Base-by-base conservation (phyloP, 2,113 vertebrate genomes). In the Sterrhoptilus dennistouni region DNA sequence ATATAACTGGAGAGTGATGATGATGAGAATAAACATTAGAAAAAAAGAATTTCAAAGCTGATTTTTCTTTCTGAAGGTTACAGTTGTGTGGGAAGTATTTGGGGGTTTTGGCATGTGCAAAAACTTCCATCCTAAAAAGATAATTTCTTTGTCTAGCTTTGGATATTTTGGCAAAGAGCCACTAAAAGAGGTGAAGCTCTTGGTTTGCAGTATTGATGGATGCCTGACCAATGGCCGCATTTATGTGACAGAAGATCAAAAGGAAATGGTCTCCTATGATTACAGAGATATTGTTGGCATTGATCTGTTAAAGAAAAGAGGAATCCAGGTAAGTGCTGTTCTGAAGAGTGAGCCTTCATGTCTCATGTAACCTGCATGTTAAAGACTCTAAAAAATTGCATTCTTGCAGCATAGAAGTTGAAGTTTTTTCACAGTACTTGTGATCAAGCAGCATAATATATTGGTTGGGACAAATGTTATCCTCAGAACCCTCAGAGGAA, bases 91-190 rank as follows among this genome's bases (percentile, higher is more conserved):
- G 66, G 33, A 95, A 42, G 53, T 93, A 33, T n/a, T 70, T 89
- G 44, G 28, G 14, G 14, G 1, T 47, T 80, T 91, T 64, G 28
- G 12, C 86, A 5, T 45, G 12, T 52, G 33, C 50, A 83, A 36
- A 61, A 84, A 9, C 33, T 75, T 83, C 12, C 25, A 36, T 75
- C n/a, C 72, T 96, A 69, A 96, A 96, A 85, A 79, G 33, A n/a
- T 87, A 81, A 64, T 79, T 97, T 97, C 66, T 97, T 92, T 83
- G 44, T 97, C 63, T 93, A 99, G 99, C 91, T 99, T 98, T 49
- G 99, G 99, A 23, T 99, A 99, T 98, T 99, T 99, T 65, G 99
- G 99, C 24, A 98, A 97, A 66, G 97, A 97, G 64, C 98, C 97
- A 8, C 97, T 98, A 6, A 98, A 98, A 80, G 97, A 98, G 80